Evolutionary conservation across 2,797 vertebrate genomes (phyloP), one percentile per base, ranked within the genome.

Genomic region (Vireo griseus): DNA sequence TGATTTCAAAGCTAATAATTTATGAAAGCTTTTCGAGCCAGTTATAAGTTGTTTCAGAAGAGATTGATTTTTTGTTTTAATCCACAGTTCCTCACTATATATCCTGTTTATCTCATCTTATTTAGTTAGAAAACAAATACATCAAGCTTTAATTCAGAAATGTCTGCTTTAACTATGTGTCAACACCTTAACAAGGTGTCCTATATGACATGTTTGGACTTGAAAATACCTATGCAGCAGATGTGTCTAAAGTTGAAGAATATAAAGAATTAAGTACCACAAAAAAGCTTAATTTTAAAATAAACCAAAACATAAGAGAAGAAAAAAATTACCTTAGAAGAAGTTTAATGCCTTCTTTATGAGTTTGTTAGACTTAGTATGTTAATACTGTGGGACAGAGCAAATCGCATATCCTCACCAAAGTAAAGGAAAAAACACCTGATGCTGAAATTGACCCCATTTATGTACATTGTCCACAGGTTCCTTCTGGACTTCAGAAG

Each of bases 1-100:
- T 95, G 96, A 97, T 98, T 97, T 97, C 61, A 95, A 97, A 97
- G 92, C 94, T 97, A 97, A 97, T 97, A 97, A 97, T 98, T 98
- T 97, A 97, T 97, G 97, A 98, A 97, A 94, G 92, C 90, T 97
- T 97, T 97, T 96, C 95, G 91, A 97, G 92, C 55, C 89, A 93
- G 80, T 98, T 97, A 97, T 97, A 97, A 95, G 85, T 97, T 95
- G 77, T 97, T 96, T 96, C 87, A 90, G 68, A 91, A 97, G 81
- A 97, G 89, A 88, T 61, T 90, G 93, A 90, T 96, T 74, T n/a
- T 65, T 76, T 65, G 11, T 96, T 92, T 94, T 88, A 94, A 95
- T 96, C 85, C 66, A 79, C 45, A 67, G 39, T 96, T 95, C 39
- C 66, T 96, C 24, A 3, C 82, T 81, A 51, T 88, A 39, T 90